These are phyloP conservation scores for Dicrurus megarhynchus DNA, from an alignment of 2,113 vertebrate species.

Conservation along the genomic window DNA sequence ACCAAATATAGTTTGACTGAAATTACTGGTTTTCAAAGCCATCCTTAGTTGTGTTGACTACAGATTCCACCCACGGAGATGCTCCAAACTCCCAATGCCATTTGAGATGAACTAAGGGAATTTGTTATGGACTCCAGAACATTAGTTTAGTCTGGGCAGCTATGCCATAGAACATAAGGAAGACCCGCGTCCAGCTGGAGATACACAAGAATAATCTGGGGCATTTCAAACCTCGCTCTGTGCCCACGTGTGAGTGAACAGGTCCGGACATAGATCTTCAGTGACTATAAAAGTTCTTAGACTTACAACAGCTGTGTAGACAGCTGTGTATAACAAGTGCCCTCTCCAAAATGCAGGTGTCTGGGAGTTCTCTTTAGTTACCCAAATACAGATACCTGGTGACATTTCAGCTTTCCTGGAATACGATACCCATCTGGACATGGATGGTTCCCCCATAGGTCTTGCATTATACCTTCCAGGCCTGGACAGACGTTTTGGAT, in stretches of 20 bases:
- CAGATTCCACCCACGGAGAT: not conserved
- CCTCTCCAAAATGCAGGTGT: not conserved
- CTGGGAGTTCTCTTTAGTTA: not conserved
- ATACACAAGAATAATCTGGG: not conserved
- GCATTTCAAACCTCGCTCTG: not conserved
- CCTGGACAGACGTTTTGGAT: not conserved
- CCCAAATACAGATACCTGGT: not conserved
- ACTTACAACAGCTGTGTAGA: not conserved
- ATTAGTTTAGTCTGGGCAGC: not conserved
- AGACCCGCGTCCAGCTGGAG: rapidly evolving
- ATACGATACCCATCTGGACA: not conserved
- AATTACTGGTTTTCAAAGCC: not conserved
- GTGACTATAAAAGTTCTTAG: not conserved
- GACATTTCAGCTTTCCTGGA: not conserved
- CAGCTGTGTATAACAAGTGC: not conserved
- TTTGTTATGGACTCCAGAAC: not conserved
- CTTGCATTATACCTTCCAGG: not conserved
- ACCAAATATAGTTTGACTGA: not conserved
- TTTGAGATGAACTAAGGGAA: not conserved
- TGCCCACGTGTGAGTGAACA: not conserved
- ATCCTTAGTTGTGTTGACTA: not conserved
- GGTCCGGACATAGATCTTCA: not conserved
- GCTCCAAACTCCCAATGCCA: not conserved
- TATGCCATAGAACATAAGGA: not conserved
- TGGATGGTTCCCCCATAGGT: not conserved